Evolutionary conservation across 2,113 vertebrate species (phyloP).

Genomic region (Psittacara wagleri): DNA sequence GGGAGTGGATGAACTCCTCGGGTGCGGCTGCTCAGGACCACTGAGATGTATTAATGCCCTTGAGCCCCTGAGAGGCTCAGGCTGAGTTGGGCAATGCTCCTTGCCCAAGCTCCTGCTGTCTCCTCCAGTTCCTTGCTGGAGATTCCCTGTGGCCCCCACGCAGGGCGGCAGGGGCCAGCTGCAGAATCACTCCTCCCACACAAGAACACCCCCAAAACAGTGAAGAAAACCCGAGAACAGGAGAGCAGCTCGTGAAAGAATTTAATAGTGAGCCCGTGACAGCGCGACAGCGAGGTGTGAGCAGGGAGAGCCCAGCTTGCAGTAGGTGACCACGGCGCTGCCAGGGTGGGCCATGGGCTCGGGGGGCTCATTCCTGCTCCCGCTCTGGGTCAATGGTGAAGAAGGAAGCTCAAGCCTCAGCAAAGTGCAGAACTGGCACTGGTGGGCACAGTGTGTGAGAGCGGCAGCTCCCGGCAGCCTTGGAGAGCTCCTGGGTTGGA

Average conservation of each 20-base stretch:
- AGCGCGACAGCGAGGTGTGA: neutral
- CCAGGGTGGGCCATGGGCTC: neutral
- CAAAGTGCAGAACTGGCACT: neutral
- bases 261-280: neutral
- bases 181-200: neutral
- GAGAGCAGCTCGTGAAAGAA: neutral
- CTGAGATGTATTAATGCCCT: rapidly evolving
- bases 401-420: neutral
- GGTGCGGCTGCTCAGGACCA: neutral
- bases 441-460: rapidly evolving
- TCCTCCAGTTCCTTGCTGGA: neutral
- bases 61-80: neutral
- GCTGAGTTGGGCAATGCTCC: neutral
- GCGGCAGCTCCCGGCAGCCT: neutral
- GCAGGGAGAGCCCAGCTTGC: neutral
- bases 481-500: neutral
- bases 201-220: neutral
- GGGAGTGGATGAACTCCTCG: neutral
- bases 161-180: neutral
- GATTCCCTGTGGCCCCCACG: neutral
- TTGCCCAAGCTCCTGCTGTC: neutral
- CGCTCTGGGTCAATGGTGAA: too few relatives aligned
- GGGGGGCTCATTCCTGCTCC: neutral
- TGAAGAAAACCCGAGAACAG: neutral
- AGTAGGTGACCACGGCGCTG: neutral